Base-by-base conservation (phyloP, 2,888 invertebrate species). In the Caenorhabditis wallacei region DNA sequence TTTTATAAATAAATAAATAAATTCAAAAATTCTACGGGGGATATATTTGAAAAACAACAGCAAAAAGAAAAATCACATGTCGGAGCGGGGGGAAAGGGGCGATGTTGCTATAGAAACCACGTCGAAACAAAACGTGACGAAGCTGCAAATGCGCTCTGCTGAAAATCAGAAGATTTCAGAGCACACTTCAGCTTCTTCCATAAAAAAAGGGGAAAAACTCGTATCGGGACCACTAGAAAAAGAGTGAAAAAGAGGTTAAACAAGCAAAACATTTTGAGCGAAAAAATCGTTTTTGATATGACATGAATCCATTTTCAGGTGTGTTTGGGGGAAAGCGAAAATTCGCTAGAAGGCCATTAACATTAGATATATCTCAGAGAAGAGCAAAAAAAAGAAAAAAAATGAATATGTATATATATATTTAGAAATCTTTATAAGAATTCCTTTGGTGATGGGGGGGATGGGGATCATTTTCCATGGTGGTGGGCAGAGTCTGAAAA, bases 401-500 rank as follows among this genome's bases (percentile, higher is more conserved):
- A 40, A 7, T 68, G 53, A 40, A 7, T 46, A 63, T 30, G 53
- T 20, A 53, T 35, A 66, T 46, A 63, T 40, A 68, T 24, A 68
- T n/a, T 2, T 24, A 30, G 16, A 69, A 57, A 56, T n/a, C 30
- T 56, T 30, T 57, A 26, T 20, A 53, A 40, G 20, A 22, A 53
- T 20, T 66, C 24, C 22, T 30, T 10, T 61, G 64, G 26, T 18
- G 64, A 4, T 16, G 11, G 18, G 4, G n/a, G 37, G n/a, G 35
- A 35, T 13, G 35, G 22, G 48, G 18, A 37, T 57, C 40, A 72
- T 54, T 72, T 72, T 10, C 63, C 61, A 18, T 63, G 72, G n/a
- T 72, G 72, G 16, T 71, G 70, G 40, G 70, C 40, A 37, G 56
- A 43, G 24, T 59, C 70, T 70, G 56, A 20, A 69, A 68, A 24